Percentiles rank a stretch among this genome's conserved stretches.
These are phyloP conservation scores for Amia ocellicauda DNA, from an alignment of 2,113 vertebrate genomes.

Conservation along the genomic window DNA sequence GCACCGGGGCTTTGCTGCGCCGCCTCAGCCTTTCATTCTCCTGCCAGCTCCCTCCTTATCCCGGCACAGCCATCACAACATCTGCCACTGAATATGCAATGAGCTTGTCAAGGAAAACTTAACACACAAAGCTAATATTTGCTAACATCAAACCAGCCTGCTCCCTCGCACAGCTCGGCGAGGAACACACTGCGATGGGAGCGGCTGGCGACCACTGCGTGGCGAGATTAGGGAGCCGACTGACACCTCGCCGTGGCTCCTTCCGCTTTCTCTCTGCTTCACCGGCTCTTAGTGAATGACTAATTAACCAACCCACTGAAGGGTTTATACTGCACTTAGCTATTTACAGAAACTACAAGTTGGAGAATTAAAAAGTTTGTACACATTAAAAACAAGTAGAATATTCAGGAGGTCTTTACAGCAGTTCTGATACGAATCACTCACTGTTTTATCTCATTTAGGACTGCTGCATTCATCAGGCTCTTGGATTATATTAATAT, in stretches of 20 bases:
- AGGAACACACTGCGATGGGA: constrained; percentile 35
- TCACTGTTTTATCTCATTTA: too few relatives aligned
- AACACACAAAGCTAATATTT: constrained; percentile 66
- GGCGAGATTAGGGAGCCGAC: constrained; percentile 49
- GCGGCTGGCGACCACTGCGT: constrained; percentile 31
- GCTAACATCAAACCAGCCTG: constrained; percentile 62
- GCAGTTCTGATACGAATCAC: too few relatives aligned
- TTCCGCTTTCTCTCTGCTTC: constrained; percentile 23
- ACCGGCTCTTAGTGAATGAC: constrained; percentile 34
- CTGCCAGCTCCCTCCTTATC: constrained; percentile 36
- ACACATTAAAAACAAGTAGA: too few relatives aligned
- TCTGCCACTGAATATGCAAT: constrained; percentile 75
- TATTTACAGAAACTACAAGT: too few relatives aligned
- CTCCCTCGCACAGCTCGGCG: constrained; percentile 31
- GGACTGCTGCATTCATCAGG: too few relatives aligned
- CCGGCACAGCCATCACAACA: constrained; percentile 52
- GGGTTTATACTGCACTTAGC: constrained; percentile 3
- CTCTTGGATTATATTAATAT: too few relatives aligned
- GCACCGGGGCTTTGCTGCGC: constrained; percentile 44
- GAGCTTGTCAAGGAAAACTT: constrained; percentile 58
- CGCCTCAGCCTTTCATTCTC: constrained; percentile 61
- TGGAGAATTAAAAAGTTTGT: too few relatives aligned
- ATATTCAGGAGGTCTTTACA: too few relatives aligned
- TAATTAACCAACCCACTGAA: constrained; percentile 45
- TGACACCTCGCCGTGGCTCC: constrained; percentile 41